phyloP scores from a whole-genome alignment of 1,140 invertebrate species.

The Periplaneta americana region DNA sequence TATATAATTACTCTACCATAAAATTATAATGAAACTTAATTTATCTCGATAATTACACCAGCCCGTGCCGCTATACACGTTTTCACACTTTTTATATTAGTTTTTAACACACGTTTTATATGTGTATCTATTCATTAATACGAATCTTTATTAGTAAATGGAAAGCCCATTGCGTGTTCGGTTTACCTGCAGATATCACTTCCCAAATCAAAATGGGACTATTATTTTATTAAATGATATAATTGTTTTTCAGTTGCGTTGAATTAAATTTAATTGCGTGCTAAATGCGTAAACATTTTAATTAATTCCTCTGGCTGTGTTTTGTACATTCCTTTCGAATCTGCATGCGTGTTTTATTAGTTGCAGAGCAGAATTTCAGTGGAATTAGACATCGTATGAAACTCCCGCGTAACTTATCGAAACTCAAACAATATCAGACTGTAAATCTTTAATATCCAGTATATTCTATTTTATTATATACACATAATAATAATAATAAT shows the following conservation, averaged over 20 bases:
- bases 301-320: not conserved
- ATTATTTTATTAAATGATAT: no score
- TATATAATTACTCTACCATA: not conserved
- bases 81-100: not conserved
- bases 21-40: not conserved
- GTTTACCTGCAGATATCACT: not conserved
- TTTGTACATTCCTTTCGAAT: not conserved
- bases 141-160: not conserved
- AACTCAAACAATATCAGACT: no score
- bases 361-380: no score
- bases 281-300: not conserved
- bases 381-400: no score
- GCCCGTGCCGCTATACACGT: not conserved
- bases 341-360: not conserved
- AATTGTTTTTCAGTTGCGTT: no score
- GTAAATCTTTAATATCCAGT: no score
- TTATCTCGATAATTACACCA: not conserved
- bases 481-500: no score
- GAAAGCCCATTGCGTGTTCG: not conserved
- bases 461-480: no score
- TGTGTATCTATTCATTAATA: not conserved
- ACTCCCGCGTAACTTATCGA: no score
- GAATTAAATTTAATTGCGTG: no score
- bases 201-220: not conserved
- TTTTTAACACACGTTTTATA: not conserved